A percentile compares a stretch with the other conserved stretches of the same genome.
Evolutionary conservation across 1,140 invertebrate species (phyloP).

Genomic region (Apocrypta bakeri): DNA sequence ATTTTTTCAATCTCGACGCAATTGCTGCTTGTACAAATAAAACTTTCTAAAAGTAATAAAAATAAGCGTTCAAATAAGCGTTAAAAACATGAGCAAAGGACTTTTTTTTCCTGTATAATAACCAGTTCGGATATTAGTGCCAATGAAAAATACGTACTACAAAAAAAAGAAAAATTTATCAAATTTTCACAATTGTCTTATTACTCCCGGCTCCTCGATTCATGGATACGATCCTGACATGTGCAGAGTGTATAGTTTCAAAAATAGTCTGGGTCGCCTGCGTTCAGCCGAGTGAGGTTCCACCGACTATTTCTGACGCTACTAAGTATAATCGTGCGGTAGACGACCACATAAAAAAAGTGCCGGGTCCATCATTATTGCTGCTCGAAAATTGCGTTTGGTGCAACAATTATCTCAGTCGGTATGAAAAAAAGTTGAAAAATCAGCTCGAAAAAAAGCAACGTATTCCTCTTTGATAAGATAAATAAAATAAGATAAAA

Average conservation of each 20-base stretch:
- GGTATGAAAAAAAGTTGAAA: no score
- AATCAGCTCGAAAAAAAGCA: no score
- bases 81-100: no score
- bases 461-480: no score
- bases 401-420: not conserved
- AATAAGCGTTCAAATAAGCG: no score
- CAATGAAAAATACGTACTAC: no score
- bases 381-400: not conserved
- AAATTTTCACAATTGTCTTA: not conserved
- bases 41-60: no score
- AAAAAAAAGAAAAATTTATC: not conserved
- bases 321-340: not conserved
- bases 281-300: slow-evolving; percentile 17
- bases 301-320: slow-evolving; percentile 38
- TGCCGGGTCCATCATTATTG: not conserved
- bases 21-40: no score
- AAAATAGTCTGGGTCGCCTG: slow-evolving; percentile 40
- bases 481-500: not conserved
- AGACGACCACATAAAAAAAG: not conserved
- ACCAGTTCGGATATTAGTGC: not conserved
- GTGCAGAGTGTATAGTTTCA: slow-evolving; percentile 6
- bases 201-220: not conserved
- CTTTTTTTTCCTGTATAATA: not conserved
- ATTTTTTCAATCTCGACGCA: no score
- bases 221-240: not conserved